A percentile compares a stretch with the other conserved stretches of the same genome.
Evolutionary conservation across 2,113 vertebrate species (phyloP).

Genomic region (Psittacula cyanocephala): DNA sequence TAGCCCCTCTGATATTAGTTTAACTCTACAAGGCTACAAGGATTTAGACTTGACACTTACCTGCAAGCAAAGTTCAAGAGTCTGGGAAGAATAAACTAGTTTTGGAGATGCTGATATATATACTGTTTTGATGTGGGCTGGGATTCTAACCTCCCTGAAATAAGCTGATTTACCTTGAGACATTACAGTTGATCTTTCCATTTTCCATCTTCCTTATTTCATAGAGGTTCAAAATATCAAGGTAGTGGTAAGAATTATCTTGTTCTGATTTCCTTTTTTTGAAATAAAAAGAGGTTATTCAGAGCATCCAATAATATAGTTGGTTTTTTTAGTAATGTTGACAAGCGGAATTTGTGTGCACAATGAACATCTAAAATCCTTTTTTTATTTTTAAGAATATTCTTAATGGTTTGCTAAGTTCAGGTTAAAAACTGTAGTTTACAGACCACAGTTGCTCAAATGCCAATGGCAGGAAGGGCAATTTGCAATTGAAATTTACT

Average conservation of each 20-base stretch:
- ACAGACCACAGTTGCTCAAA: slow-evolving; percentile 28
- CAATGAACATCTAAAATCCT: not conserved
- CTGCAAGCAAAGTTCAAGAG: not conserved
- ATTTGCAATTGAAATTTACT: slow-evolving; percentile 48
- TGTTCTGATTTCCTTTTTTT: not conserved
- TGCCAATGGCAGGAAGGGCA: slow-evolving; percentile 3
- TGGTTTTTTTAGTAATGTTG: slow-evolving; percentile 14
- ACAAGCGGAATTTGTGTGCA: not conserved
- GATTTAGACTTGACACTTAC: not conserved
- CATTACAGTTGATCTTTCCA: not conserved
- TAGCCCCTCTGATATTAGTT: not conserved
- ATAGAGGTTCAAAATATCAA: not conserved
- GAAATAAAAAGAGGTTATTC: not conserved
- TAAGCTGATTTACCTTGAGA: not conserved
- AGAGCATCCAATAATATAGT: not conserved
- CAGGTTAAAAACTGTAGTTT: slow-evolving; percentile 18
- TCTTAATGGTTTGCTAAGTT: slow-evolving; percentile 1
- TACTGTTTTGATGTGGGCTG: not conserved
- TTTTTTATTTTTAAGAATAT: slow-evolving; percentile 38
- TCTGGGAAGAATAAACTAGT: not conserved
- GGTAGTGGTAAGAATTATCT: not conserved
- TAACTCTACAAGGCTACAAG: not conserved
- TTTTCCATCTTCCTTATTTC: not conserved
- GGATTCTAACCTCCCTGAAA: not conserved
- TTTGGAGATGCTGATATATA: not conserved